Evolutionary conservation across 2,888 invertebrate species (phyloP), one percentile per base, ranked within the genome.

Genomic region (Nasonia oneida): DNA sequence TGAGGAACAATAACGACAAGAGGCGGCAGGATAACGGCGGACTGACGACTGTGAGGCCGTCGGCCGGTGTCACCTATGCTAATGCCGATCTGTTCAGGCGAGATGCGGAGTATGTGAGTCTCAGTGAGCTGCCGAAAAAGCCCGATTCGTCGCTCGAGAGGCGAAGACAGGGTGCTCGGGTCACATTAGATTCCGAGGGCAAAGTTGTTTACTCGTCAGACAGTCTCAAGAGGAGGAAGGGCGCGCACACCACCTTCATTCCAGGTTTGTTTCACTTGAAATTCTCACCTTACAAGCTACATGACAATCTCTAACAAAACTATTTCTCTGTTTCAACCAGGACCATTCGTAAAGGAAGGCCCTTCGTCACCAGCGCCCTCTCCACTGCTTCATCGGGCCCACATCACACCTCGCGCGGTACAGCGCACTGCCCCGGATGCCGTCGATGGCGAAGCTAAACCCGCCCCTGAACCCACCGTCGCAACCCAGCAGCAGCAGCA

Each of bases 151-250:
- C 95, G 61, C 94, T 95, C 88, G 92, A 95, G 71, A 94, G 94
- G 93, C 95, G 94, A 92, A 93, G 95, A 83, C 95, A 95, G 91
- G 97, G 97, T 39, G 97, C 97, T 37, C 97, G 98, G 67, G 97
- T 96, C 57, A 96, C 96, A 67, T 94, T 98, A 73, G 97, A 98
- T 93, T 96, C 98, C 39, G 97, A 97, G 90, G 98, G 98, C 80
- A 97, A 97, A 94, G 97, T 98, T 73, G 96, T 98, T 87, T 98
- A 97, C 94, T 97, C 97, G 88, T 98, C 98, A 33, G 98, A 98
- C 90, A 98, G 97, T 91, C 94, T 98, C 88, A 96, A 96, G 91
- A 95, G 97, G 90, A 94, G 96, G 88, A 97, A 97, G 94, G 96
- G 96, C 86, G 96, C 97, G 23, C 97, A 97, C 91, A 97, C 97